Percentiles rank a stretch among this genome's conserved stretches.
Evolutionary conservation across 2,797 vertebrate genomes (phyloP).

Genomic region (Setipinna tenuifilis): DNA sequence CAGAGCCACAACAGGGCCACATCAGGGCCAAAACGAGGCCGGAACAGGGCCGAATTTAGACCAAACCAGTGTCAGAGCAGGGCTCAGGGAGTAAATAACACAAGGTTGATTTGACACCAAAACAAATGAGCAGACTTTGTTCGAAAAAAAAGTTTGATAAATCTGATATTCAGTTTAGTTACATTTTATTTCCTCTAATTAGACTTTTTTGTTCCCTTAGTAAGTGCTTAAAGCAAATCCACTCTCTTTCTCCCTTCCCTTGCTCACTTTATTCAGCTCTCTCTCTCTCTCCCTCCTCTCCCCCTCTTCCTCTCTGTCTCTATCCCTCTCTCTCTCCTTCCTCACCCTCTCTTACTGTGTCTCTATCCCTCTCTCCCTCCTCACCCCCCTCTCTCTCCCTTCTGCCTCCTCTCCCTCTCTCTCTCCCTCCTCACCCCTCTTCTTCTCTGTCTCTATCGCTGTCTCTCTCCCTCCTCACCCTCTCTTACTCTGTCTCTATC

Average conservation of each 20-base stretch:
- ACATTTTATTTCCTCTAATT: not conserved
- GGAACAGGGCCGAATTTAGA: not conserved
- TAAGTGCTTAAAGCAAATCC: constrained; percentile 2
- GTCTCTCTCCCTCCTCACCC: constrained; percentile 37
- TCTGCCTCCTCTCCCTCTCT: constrained; percentile 2
- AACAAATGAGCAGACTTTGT: not conserved
- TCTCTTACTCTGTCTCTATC: not conserved
- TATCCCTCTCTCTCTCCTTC: constrained; percentile 30
- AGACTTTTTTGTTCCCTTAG: not conserved
- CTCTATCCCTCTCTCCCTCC: not conserved
- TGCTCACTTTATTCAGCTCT: not conserved
- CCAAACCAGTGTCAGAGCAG: too few relatives aligned
- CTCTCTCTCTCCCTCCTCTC: not conserved
- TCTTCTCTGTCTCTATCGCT: not conserved
- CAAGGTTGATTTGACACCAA: not conserved
- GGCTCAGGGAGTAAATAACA: not conserved
- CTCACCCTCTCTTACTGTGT: too few relatives aligned
- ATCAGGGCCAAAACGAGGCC: not conserved
- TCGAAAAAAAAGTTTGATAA: not conserved
- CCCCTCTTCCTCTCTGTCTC: not conserved
- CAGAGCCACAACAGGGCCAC: not conserved
- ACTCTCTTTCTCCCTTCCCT: not conserved
- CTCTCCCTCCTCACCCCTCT: not conserved
- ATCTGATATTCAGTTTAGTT: too few relatives aligned
- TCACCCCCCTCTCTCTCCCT: constrained; percentile 34